These are phyloP conservation scores for Pithys albifrons DNA, from an alignment of 2,113 vertebrate species.

Conservation along the genomic window DNA sequence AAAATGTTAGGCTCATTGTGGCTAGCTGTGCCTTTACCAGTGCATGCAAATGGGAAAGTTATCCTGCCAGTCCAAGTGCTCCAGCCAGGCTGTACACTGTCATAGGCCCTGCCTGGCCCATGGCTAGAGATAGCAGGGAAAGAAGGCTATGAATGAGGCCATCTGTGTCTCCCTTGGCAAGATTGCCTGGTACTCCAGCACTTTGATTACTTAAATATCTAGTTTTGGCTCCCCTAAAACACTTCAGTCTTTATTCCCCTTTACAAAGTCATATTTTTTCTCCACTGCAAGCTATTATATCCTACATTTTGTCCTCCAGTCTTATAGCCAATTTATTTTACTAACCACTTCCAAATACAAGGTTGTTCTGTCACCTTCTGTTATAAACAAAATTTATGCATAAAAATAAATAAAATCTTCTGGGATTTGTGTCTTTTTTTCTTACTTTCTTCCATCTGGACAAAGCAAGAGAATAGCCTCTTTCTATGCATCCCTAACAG, in stretches of 20 bases:
- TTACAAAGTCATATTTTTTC: neutral
- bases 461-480: neutral
- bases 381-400: neutral
- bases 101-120: accelerated
- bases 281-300: neutral
- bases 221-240: neutral
- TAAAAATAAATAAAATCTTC: neutral
- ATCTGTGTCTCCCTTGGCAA: neutral
- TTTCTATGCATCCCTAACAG: neutral
- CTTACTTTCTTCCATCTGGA: neutral
- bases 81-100: neutral
- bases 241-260: neutral
- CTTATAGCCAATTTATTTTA: neutral
- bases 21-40: neutral
- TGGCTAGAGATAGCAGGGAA: neutral
- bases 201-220: neutral
- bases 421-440: neutral
- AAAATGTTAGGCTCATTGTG: neutral
- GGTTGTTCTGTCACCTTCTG: neutral
- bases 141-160: neutral
- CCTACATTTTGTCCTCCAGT: neutral
- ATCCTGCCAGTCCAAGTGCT: neutral
- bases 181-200: neutral
- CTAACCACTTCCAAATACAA: neutral
- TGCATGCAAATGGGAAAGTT: neutral